Evolutionary conservation across 2,113 vertebrate species (phyloP), one percentile per base, ranked within the genome.

Genomic region (Odocoileus hemionus): DNA sequence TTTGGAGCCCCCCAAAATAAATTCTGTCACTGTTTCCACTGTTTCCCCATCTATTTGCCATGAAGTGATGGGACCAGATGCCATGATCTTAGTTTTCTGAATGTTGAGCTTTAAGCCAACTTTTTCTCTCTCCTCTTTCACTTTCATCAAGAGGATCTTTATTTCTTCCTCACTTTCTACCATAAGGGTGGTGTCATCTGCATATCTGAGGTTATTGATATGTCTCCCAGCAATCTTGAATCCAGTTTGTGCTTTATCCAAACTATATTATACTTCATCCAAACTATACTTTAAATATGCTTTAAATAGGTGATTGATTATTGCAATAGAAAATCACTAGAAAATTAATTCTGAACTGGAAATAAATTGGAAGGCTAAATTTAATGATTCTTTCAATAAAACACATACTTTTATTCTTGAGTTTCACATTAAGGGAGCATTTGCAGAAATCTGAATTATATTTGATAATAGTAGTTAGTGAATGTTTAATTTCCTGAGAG

Each of bases 271-370:
- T 36, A 70, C 5, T 36, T 70, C 17, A 70, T 70, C 4, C 64
- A 36, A 36, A 36, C 9, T 36, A 10, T 36, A 21, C 64, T 36
- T 70, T 70, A 67, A 67, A n/a, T 67, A n/a, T n/a, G 16, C 7
- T n/a, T 67, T 67, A 70, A 55, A n/a, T 54, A 58, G 45, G 21
- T n/a, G 54, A 60, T 60, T 76, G 33, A 50, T 15, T 76, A 54
- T 30, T 78, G 9, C 1, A 91, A 67, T 33, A 58, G 26, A 52
- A 93, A 79, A 55, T 52, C 28, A 0, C 16, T 58, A 39, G 36
- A 84, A 87, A 91, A 57, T 67, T 70, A 70, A 79, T 88, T 94
- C 91, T 94, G 14, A 96, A 33, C 17, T 52, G 11, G 0, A 85
- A 14, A 58, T 36, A 78, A 74, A 60, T 50, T 47, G 12, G 90